phyloP scores from a whole-genome alignment of 2,888 invertebrate species.

The Gandaritis pyraliata region DNA sequence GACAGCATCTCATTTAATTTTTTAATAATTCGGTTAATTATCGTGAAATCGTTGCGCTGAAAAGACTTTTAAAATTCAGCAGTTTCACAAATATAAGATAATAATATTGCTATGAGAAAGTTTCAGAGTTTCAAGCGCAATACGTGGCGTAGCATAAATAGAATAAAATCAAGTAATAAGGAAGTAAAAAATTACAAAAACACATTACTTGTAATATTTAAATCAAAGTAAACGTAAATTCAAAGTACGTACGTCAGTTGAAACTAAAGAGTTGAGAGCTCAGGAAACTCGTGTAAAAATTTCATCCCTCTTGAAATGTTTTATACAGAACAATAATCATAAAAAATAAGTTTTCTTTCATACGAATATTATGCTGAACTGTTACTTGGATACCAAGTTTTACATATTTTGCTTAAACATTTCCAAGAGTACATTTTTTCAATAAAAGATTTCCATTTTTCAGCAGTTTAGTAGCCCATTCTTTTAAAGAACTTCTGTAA shows the following conservation, averaged over 20 bases:
- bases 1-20: neutral
- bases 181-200: no score
- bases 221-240: neutral
- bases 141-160: no score
- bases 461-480: slow-evolving; percentile 24
- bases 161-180: no score
- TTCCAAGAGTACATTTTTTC: slow-evolving; percentile 28
- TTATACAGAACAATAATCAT: slow-evolving; percentile 44
- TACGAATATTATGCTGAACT: slow-evolving; percentile 49
- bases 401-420: slow-evolving; percentile 39
- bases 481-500: slow-evolving; percentile 21
- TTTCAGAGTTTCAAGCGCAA: no score
- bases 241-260: neutral
- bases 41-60: no score
- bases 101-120: no score
- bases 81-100: no score
- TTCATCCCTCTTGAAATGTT: slow-evolving; percentile 29
- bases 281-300: slow-evolving; percentile 23
- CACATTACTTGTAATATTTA: neutral
- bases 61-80: no score
- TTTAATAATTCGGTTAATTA: neutral
- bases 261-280: slow-evolving; percentile 11
- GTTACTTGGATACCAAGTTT: slow-evolving; percentile 41
- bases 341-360: slow-evolving; percentile 52
- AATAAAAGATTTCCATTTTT: slow-evolving; percentile 41